These are phyloP conservation scores for Cosmorhoe ocellata DNA, from an alignment of 2,888 invertebrate genomes.

Conservation along the genomic window DNA sequence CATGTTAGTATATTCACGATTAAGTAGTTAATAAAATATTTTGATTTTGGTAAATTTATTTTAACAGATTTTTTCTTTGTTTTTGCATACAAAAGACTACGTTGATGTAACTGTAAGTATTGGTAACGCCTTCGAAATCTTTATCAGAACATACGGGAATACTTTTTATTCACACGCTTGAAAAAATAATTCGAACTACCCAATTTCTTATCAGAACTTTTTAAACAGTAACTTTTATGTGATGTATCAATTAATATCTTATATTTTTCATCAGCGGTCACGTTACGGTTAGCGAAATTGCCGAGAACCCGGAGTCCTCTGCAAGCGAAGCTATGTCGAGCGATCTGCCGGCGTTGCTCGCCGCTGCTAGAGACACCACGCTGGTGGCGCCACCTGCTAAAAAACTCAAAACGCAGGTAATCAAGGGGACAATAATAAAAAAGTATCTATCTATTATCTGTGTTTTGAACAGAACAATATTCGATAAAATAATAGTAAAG, in stretches of 20 bases:
- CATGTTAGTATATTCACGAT: too few species aligned
- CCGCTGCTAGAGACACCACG: conserved; percentile 40
- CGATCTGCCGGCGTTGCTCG: conserved; percentile 38
- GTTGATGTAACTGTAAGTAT: conserved; percentile 18
- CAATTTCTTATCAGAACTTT: too few species aligned
- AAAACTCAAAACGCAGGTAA: conserved; percentile 44
- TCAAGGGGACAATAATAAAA: conserved; percentile 3
- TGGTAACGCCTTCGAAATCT: not conserved
- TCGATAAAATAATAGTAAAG: too few species aligned
- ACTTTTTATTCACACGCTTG: too few species aligned
- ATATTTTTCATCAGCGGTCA: conserved; percentile 9
- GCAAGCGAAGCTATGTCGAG: conserved; percentile 14
- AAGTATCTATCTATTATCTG: too few species aligned
- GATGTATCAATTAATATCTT: too few species aligned
- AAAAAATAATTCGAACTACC: too few species aligned
- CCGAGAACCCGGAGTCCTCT: conserved; percentile 2
- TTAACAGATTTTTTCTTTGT: conserved; percentile 10
- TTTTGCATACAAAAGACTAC: conserved; percentile 12
- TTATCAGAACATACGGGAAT: too few species aligned
- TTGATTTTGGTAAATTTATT: not conserved
- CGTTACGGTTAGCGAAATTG: conserved; percentile 1
- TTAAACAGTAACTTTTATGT: too few species aligned
- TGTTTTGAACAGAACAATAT: not conserved
- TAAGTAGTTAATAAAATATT: too few species aligned
- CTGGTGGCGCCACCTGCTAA: conserved; percentile 41